Evolutionary conservation across 2,888 invertebrate species (phyloP).

Genomic region (Hylaea fasciaria): DNA sequence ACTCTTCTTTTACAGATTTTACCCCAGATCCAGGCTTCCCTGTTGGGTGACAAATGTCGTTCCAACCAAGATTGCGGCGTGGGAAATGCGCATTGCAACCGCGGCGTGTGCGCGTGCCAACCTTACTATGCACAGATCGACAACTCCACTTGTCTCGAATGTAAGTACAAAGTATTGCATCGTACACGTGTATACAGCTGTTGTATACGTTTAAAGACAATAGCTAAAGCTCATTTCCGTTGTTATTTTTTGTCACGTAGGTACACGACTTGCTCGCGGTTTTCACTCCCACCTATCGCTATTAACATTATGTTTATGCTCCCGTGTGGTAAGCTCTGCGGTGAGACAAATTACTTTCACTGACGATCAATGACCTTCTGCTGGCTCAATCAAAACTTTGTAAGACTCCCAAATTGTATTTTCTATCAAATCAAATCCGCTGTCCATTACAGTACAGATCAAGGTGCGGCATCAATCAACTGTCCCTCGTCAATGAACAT

Average conservation of each 20-base stretch:
- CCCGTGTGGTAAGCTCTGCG: slow-evolving; percentile 59
- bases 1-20: slow-evolving; percentile 56
- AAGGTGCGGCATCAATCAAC: slow-evolving; percentile 38
- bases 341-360: slow-evolving; percentile 72
- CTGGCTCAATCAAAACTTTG: slow-evolving; percentile 47
- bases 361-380: slow-evolving; percentile 51
- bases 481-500: slow-evolving; percentile 38
- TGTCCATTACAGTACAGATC: slow-evolving; percentile 28
- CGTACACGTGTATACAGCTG: slow-evolving; percentile 10
- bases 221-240: slow-evolving; percentile 21
- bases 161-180: slow-evolving; percentile 82
- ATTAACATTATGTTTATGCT: slow-evolving; percentile 51
- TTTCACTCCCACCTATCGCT: slow-evolving; percentile 49
- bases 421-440: slow-evolving; percentile 33
- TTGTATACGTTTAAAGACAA: no score
- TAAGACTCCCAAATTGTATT: slow-evolving; percentile 48
- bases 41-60: slow-evolving; percentile 87
- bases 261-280: slow-evolving; percentile 48
- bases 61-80: slow-evolving; percentile 87
- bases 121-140: slow-evolving; percentile 93
- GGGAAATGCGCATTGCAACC: slow-evolving; percentile 86
- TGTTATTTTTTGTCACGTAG: slow-evolving; percentile 33
- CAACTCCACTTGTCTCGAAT: slow-evolving; percentile 91
- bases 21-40: slow-evolving; percentile 58
- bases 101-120: slow-evolving; percentile 91